Conservation (phyloP, 1,140 invertebrate genomes). For the Drosophila subobscura region DNA sequence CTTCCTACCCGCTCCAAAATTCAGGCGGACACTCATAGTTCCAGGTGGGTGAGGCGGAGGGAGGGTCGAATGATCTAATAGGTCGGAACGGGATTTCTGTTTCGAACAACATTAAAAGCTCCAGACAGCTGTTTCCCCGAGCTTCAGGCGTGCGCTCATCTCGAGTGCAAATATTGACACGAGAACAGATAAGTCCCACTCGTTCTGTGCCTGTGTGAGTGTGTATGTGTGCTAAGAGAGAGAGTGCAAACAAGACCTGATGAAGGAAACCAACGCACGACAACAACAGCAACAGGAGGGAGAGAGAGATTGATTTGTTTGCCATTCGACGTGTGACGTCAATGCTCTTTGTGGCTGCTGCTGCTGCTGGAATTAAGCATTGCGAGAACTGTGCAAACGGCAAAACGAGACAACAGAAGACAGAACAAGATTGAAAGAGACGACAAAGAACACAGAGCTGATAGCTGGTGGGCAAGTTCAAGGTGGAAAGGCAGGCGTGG, state of each 20-base stretch:
- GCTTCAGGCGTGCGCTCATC: constrained; percentile 45
- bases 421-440: not conserved
- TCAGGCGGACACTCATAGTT: constrained; percentile 5
- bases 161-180: constrained; percentile 55
- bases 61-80: constrained; percentile 28
- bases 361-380: constrained; percentile 10
- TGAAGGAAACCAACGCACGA: not conserved
- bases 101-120: constrained; percentile 15
- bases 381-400: constrained; percentile 35
- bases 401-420: constrained; percentile 17
- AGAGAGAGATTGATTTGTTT: constrained; percentile 50
- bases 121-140: constrained; percentile 36
- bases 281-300: constrained; percentile 17
- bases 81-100: not conserved
- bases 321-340: constrained; percentile 54
- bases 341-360: constrained; percentile 39
- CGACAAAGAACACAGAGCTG: constrained; percentile 1
- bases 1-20: not conserved
- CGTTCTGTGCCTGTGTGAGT: not conserved
- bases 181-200: not conserved
- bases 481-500: constrained; percentile 36
- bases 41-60: not conserved
- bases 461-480: constrained; percentile 55
- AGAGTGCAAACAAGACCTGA: constrained; percentile 38
- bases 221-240: constrained; percentile 11